Evolutionary conservation across 2,113 vertebrate species (phyloP).

Genomic region (Dasyurus viverrinus): DNA sequence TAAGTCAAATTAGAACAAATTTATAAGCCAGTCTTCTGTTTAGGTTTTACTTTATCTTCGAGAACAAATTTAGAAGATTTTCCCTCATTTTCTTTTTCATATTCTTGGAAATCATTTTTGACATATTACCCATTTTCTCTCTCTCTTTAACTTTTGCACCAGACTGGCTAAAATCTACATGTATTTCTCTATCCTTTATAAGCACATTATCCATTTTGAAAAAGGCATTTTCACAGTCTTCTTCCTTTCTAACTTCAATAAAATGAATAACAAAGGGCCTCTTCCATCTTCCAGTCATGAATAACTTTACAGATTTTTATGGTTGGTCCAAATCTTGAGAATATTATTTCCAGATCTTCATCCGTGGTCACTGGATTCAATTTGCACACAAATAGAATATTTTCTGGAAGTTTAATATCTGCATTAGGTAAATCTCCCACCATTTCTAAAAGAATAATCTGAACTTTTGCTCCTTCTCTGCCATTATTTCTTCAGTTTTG

Average conservation of each 20-base stretch:
- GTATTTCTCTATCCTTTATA: constrained; percentile 94
- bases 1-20: neutral
- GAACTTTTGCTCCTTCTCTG: constrained; percentile 93
- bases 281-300: constrained; percentile 92
- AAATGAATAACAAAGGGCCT: constrained; percentile 95
- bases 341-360: constrained; percentile 95
- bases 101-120: constrained; percentile 94
- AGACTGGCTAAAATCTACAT: constrained; percentile 96
- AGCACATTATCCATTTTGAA: constrained; percentile 97
- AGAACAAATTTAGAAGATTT: constrained; percentile 88
- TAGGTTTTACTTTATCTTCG: constrained; percentile 90
- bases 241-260: constrained; percentile 95
- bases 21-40: constrained; percentile 83
- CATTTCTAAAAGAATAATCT: constrained; percentile 95
- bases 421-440: constrained; percentile 95
- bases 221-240: constrained; percentile 94
- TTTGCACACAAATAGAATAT: constrained; percentile 94
- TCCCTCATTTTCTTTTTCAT: constrained; percentile 87
- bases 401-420: constrained; percentile 91
- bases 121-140: constrained; percentile 92
- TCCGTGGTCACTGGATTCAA: constrained; percentile 95
- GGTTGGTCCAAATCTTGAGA: constrained; percentile 90
- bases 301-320: constrained; percentile 96
- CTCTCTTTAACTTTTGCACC: constrained; percentile 95
- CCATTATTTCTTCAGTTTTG: constrained; percentile 90